Percentiles rank a stretch among this genome's conserved stretches.
Conservation (phyloP, 2,797 vertebrate genomes). For the Channallabes apus region DNA sequence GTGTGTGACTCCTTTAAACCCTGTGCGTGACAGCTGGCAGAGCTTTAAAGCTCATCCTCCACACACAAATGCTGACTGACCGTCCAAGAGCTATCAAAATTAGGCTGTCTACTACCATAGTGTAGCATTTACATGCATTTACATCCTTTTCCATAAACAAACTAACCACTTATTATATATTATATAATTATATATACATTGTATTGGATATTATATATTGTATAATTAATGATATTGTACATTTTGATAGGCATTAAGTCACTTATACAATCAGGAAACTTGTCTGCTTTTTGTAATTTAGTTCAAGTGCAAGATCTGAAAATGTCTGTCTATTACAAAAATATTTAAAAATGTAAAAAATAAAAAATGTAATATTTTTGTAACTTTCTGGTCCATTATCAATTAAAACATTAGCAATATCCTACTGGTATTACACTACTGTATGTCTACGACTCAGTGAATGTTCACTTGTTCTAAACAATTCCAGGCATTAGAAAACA, state of each 20-base stretch:
- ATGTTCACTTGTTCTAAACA: too few relatives aligned
- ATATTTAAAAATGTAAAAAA: too few relatives aligned
- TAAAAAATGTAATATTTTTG: too few relatives aligned
- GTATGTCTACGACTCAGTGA: too few relatives aligned
- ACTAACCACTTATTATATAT: not conserved
- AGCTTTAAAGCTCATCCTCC: constrained; percentile 23
- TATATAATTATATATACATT: too few relatives aligned
- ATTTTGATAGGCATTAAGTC: not conserved
- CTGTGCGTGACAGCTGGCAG: constrained; percentile 28
- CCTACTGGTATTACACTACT: too few relatives aligned
- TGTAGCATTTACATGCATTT: not conserved
- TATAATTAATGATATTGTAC: not conserved
- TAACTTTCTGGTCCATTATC: not conserved
- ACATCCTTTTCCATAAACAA: not conserved
- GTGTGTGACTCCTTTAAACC: not conserved
- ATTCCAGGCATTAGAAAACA: too few relatives aligned
- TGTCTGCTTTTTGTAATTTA: not conserved
- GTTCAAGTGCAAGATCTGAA: not conserved
- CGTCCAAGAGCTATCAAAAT: constrained; percentile 30
- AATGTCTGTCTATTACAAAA: too few relatives aligned
- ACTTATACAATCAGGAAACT: not conserved
- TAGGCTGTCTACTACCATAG: constrained; percentile 25
- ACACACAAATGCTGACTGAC: constrained; percentile 41
- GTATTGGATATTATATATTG: too few relatives aligned
- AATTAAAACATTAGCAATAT: too few relatives aligned